phyloP scores from a whole-genome alignment of 2,113 vertebrate genomes.

The Chascanopsetta lugubris region DNA sequence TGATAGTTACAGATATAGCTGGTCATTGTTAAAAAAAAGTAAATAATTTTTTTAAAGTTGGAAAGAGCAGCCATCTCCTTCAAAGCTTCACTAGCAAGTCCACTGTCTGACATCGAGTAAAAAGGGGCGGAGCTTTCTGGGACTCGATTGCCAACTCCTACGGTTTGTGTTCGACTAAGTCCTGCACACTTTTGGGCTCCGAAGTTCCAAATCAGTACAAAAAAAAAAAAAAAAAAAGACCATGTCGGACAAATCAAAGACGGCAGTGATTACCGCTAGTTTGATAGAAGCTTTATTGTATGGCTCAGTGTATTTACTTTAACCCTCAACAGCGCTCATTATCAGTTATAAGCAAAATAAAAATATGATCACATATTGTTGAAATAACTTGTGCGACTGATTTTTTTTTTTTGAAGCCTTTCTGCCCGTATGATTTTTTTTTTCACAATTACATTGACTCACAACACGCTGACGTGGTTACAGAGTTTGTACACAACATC shows the following conservation, averaged over 20 bases:
- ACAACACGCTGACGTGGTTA: slow-evolving; percentile 49
- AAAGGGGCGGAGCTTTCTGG: no score
- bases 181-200: no score
- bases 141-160: no score
- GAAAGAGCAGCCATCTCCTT: no score
- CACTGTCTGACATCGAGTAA: no score
- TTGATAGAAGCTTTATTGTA: slow-evolving; percentile 77
- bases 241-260: slow-evolving; percentile 65
- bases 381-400: slow-evolving; percentile 2
- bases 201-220: background rate
- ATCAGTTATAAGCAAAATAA: slow-evolving; percentile 59
- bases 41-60: no score
- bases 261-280: slow-evolving; percentile 58
- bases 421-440: background rate
- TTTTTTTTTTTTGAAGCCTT: background rate
- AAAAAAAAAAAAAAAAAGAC: background rate
- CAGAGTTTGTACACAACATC: slow-evolving; percentile 45
- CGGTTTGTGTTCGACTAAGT: no score
- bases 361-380: slow-evolving; percentile 51
- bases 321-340: slow-evolving; percentile 61
- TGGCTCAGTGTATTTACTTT: slow-evolving; percentile 35
- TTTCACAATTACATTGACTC: slow-evolving; percentile 30
- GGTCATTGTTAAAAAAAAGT: no score
- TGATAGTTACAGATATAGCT: no score
- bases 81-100: no score